Percentiles rank a stretch among this genome's conserved stretches.
These are phyloP conservation scores for Phenacoccus solenopsis DNA, from an alignment of 1,140 invertebrate genomes.

Conservation along the genomic window DNA sequence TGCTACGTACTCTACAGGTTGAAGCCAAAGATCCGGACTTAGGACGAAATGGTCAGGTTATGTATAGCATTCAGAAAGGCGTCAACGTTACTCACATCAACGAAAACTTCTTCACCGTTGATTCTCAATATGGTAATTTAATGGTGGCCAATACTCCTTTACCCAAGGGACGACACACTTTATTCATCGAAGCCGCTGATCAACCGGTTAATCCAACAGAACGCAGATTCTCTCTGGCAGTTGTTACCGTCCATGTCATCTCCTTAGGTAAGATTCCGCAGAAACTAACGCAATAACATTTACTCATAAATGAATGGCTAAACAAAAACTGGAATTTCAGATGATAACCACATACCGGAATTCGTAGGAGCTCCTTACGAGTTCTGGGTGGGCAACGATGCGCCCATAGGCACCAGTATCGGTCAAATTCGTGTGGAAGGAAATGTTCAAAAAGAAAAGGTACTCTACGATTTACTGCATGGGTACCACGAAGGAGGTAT, in stretches of 20 bases:
- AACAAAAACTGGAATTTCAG: not conserved
- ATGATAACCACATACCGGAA: conserved; percentile 18
- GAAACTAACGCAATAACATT: not conserved
- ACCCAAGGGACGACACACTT: conserved; percentile 51
- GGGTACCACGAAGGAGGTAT: conserved; percentile 66
- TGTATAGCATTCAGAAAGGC: conserved; percentile 59
- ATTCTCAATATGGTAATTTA: conserved; percentile 54
- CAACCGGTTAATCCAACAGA: conserved; percentile 68
- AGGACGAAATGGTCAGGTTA: conserved; percentile 61
- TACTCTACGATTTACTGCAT: conserved; percentile 64
- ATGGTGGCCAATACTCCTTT: conserved; percentile 52
- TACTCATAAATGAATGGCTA: no score
- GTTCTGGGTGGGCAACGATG: conserved; percentile 76
- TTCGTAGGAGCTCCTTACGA: conserved; percentile 80
- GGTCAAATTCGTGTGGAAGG: conserved; percentile 67
- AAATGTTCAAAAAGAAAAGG: conserved; percentile 46
- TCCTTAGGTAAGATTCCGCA: conserved; percentile 31
- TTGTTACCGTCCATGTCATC: conserved; percentile 59
- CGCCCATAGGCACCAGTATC: conserved; percentile 66
- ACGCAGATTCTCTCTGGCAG: conserved; percentile 62
- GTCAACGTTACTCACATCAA: conserved; percentile 45
- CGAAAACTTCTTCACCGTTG: conserved; percentile 51
- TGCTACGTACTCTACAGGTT: conserved; percentile 33
- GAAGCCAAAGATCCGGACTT: conserved; percentile 68
- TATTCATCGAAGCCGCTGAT: conserved; percentile 70